phyloP scores from a whole-genome alignment of 2,888 invertebrate genomes.

The Polydrusus pterygomalis region DNA sequence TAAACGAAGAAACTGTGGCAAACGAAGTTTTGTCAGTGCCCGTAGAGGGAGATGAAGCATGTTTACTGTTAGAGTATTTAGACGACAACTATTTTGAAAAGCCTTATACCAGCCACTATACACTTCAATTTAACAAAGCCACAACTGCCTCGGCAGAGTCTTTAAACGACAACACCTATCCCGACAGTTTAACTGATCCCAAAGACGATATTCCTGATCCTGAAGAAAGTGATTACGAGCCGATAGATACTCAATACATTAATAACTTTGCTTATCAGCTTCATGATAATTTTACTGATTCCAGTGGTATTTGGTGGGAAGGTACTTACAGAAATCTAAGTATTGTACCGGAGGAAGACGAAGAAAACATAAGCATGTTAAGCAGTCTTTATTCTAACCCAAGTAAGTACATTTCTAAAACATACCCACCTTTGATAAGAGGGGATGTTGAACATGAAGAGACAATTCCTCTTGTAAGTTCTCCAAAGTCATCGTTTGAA shows the following conservation, averaged over 20 bases:
- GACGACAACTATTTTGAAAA: constrained; percentile 59
- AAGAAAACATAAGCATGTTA: constrained; percentile 67
- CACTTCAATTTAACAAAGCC: constrained; percentile 59
- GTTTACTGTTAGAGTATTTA: constrained; percentile 58
- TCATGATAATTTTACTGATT: constrained; percentile 58
- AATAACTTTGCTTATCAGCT: constrained; percentile 59
- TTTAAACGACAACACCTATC: constrained; percentile 61
- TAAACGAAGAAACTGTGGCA: constrained; percentile 57
- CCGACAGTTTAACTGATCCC: constrained; percentile 56
- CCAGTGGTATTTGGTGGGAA: constrained; percentile 70
- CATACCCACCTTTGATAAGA: constrained; percentile 45
- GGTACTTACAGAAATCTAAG: constrained; percentile 71
- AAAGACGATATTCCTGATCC: constrained; percentile 57
- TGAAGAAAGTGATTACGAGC: constrained; percentile 66
- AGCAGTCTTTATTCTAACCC: constrained; percentile 63
- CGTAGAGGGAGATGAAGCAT: constrained; percentile 61
- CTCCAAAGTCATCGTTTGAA: constrained; percentile 40
- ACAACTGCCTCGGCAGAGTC: constrained; percentile 66
- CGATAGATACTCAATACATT: constrained; percentile 62
- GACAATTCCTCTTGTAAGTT: constrained; percentile 30
- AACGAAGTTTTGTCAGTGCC: constrained; percentile 57
- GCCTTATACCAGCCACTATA: constrained; percentile 56
- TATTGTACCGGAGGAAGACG: constrained; percentile 71
- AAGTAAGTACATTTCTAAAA: constrained; percentile 50
- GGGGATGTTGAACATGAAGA: constrained; percentile 36